These are phyloP conservation scores for Molossus alvarezi DNA, from an alignment of 2,797 vertebrate species.

Conservation along the genomic window DNA sequence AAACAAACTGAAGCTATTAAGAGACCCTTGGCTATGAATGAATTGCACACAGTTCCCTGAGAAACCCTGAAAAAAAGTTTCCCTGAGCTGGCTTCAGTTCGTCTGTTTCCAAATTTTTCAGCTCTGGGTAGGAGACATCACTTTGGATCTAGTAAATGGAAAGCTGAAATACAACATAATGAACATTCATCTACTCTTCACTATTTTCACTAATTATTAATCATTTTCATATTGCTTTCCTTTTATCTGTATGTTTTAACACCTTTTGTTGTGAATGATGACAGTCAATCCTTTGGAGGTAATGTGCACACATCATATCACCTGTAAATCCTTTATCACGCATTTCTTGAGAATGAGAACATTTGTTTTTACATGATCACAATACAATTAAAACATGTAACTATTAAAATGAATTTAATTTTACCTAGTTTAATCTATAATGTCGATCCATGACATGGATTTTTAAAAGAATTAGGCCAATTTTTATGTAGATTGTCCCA, in stretches of 20 bases:
- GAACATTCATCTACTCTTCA: background rate
- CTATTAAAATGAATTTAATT: constrained; percentile 41
- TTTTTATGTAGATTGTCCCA: background rate
- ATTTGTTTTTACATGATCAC: background rate
- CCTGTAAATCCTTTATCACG: background rate
- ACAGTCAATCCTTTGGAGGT: background rate
- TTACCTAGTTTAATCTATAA: background rate
- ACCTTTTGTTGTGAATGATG: background rate
- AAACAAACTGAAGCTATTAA: constrained; percentile 52
- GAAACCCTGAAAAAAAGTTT: background rate
- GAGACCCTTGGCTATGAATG: constrained; percentile 44
- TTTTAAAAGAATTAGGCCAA: background rate
- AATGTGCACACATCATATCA: background rate
- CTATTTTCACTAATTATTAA: background rate
- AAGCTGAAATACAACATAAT: background rate
- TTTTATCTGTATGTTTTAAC: background rate
- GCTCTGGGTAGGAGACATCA: background rate
- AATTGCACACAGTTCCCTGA: background rate
- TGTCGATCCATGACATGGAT: background rate
- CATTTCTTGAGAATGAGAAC: background rate
- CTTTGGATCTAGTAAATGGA: background rate
- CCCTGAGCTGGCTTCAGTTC: background rate
- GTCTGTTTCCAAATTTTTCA: constrained; percentile 35
- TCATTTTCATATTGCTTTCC: background rate
- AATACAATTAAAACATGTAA: background rate